Percentiles rank a stretch among this genome's conserved stretches.
Evolutionary conservation across 2,113 vertebrate genomes (phyloP).

Genomic region (Abramis brama): DNA sequence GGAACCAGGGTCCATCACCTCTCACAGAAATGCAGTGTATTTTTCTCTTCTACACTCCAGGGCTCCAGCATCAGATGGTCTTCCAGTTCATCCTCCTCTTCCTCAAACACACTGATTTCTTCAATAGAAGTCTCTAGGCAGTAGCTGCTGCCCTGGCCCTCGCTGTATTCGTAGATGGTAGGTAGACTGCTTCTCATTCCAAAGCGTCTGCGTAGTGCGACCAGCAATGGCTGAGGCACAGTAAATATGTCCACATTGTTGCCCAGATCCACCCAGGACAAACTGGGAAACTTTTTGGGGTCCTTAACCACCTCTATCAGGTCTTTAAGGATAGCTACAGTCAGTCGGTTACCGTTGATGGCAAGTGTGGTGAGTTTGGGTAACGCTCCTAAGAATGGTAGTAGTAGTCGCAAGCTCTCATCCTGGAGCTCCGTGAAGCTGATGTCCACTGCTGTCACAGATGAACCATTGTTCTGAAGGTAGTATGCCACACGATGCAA

Average conservation of each 20-base stretch:
- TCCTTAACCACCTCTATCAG: slow-evolving; percentile 87
- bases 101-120: slow-evolving; percentile 76
- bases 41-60: slow-evolving; percentile 64
- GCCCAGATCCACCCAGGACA: slow-evolving; percentile 90
- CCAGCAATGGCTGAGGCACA: slow-evolving; percentile 87
- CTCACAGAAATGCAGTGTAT: slow-evolving; percentile 74
- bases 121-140: slow-evolving; percentile 73
- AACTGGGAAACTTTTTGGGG: slow-evolving; percentile 78
- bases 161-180: slow-evolving; percentile 83
- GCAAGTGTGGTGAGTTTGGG: slow-evolving; percentile 85
- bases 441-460: slow-evolving; percentile 84
- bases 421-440: slow-evolving; percentile 89
- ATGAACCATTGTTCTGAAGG: slow-evolving; percentile 78
- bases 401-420: slow-evolving; percentile 76
- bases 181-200: slow-evolving; percentile 86
- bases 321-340: slow-evolving; percentile 77
- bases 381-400: slow-evolving; percentile 79
- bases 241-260: slow-evolving; percentile 90
- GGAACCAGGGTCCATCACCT: slow-evolving; percentile 75
- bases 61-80: slow-evolving; percentile 66
- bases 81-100: slow-evolving; percentile 66
- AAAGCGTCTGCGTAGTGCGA: slow-evolving; percentile 85
- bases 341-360: slow-evolving; percentile 87
- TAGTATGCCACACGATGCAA: slow-evolving; percentile 80
- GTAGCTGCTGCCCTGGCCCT: slow-evolving; percentile 66